Base-by-base conservation (phyloP, 2,113 vertebrate genomes). In the Recurvirostra avosetta region DNA sequence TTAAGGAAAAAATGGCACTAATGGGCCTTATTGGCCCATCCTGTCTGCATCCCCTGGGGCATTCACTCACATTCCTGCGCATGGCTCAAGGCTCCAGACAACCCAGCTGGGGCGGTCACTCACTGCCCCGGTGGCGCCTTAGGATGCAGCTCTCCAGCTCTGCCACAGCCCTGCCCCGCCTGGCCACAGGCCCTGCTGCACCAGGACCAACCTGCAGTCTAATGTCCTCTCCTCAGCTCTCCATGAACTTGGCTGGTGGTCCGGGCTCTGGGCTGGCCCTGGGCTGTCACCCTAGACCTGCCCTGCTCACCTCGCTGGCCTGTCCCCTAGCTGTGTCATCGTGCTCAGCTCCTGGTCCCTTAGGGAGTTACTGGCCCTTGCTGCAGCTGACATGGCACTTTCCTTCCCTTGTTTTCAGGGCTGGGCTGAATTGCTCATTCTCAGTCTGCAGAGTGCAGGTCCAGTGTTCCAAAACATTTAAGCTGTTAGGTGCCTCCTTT, bases 121-220 rank as follows among this genome's bases (percentile, higher is more conserved):
- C 1, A 1, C n/a, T 68, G 52, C 2, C 38, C 32, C 67, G 3
- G 22, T 8, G n/a, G 26, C 0, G 4, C 61, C 0, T 0, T 14
- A 29, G 68, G 63, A 32, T 73, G 27, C 30, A 1, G 8, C 19
- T 63, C 9, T 47, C 43, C 58, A n/a, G 49, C 23, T 38, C 34
- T 41, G 53, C 41, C 41, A 41, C 55, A 45, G 27, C 20, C 2
- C 2, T 88, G 59, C 43, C 34, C 56, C 86, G 2, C 1, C 38
- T 76, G 70, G 49, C 58, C 36, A 7, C 0, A 0, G 27, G 29
- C n/a, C 43, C 47, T 43, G 45, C 70, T 50, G 56, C 6, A 1
- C 36, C 56, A 68, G 49, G 29, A 22, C 14, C 45, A 49, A 49
- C 71, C 17, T 75, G 36, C 55, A 41, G 19, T 13, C 61, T 40